Evolutionary conservation across 2,888 invertebrate species (phyloP), one percentile per base, ranked within the genome.

Genomic region (Heliconius sara): DNA sequence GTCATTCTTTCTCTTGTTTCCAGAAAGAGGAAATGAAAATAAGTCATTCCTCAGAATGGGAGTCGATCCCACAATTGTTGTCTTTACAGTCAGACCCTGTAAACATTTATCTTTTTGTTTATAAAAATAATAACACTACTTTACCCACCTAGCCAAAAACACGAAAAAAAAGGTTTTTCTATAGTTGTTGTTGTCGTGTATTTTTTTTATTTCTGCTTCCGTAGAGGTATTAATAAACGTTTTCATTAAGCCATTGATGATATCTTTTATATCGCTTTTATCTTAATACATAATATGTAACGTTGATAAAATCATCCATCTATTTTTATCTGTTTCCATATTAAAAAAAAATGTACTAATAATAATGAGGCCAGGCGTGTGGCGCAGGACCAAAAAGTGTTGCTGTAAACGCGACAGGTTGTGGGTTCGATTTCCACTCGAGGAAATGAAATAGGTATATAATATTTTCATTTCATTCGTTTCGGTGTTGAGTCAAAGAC

Each of bases 281-380:
- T 70, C 25, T 25, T n/a, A 25, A 68, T 39, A 25, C 16, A 34
- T 34, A 60, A 13, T 65, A 27, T 27, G 65, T 27, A 39, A 68
- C 25, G 70, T 27, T 70, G 70, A 70, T 70, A 70, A 70, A 70
- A 47, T 47, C 25, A 70, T 47, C 68, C 43, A 47, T 70, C 19
- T 70, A 70, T 47, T 25, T 43, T 43, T 16, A 47, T 47, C 70
- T 27, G 16, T 43, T 70, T 43, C 1, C 7, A 70, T 70, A 70
- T 70, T 16, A 70, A 70, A 70, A 70, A 47, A 70, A 70, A 43
- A 39, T 60, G n/a, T n/a, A 12, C 13, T 47, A 47, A 39, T 39
- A 10, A 39, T 39, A 39, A 39, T 39, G 39, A 10, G 39, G 39
- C 39, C 39, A 39, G 39, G 10, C 39, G 39, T 39, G 9, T 39